These are phyloP conservation scores for Clunio marinus DNA, from an alignment of 2,888 invertebrate species.

Conservation along the genomic window DNA sequence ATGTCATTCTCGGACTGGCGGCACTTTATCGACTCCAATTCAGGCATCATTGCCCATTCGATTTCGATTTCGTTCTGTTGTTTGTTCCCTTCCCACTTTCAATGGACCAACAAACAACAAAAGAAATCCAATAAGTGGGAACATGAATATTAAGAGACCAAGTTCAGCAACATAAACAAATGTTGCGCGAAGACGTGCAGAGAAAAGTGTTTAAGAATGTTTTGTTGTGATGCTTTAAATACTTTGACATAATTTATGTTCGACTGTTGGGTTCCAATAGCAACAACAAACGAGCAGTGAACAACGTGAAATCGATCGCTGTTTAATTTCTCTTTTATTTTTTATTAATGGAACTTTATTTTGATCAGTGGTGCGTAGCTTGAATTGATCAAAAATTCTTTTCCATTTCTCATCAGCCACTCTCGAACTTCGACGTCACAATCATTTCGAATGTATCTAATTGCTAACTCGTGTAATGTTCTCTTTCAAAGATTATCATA, in stretches of 20 bases:
- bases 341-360: too few relatives aligned
- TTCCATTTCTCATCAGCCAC: not conserved
- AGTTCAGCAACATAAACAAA: not conserved
- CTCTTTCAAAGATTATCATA: not conserved
- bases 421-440: not conserved
- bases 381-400: too few relatives aligned
- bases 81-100: too few relatives aligned
- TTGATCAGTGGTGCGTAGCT: too few relatives aligned
- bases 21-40: not conserved
- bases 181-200: not conserved
- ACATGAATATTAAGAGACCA: not conserved
- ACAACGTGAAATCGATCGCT: not conserved
- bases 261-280: not conserved
- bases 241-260: slow-evolving; percentile 6
- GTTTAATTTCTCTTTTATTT: too few relatives aligned
- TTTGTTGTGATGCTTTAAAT: not conserved
- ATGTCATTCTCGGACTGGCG: not conserved
- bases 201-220: too few relatives aligned
- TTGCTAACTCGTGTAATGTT: slow-evolving; percentile 16
- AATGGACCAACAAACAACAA: too few relatives aligned
- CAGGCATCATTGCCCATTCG: not conserved
- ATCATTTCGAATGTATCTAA: not conserved
- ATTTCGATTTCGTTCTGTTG: not conserved
- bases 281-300: too few relatives aligned
- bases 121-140: not conserved